Conservation (phyloP, 2,888 invertebrate genomes). For the Malthinus flaveolus region DNA sequence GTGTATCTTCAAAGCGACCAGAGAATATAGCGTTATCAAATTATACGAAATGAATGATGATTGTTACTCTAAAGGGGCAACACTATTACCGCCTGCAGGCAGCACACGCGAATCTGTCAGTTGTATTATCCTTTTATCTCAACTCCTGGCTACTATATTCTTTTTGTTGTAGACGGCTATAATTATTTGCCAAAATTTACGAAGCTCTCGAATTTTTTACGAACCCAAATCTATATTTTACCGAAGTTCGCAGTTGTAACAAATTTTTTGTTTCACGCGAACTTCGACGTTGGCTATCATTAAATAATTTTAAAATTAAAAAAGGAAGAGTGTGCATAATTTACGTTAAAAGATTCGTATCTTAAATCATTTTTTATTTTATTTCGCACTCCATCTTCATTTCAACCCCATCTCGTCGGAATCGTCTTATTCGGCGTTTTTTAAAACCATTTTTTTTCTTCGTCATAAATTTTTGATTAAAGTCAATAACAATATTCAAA, state of each 20-base stretch:
- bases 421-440: no score
- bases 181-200: constrained; percentile 27
- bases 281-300: neutral
- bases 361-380: no score
- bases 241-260: no score
- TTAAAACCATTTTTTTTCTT: no score
- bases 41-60: constrained; percentile 34
- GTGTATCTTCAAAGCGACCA: constrained; percentile 32
- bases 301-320: constrained; percentile 1
- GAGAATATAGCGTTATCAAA: constrained; percentile 32
- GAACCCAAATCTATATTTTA: neutral
- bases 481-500: no score
- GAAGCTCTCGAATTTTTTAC: constrained; percentile 13
- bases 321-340: no score
- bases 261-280: no score
- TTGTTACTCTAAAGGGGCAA: constrained; percentile 27
- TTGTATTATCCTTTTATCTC: constrained; percentile 24
- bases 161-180: constrained; percentile 23
- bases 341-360: no score
- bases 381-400: no score
- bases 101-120: constrained; percentile 29
- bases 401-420: no score
- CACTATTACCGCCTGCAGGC: constrained; percentile 19
- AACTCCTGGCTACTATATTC: constrained; percentile 17
- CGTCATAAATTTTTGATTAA: no score